Evolutionary conservation across 2,113 vertebrate species (phyloP), one percentile per base, ranked within the genome.

Genomic region (Cyphomyrus discorhynchus): DNA sequence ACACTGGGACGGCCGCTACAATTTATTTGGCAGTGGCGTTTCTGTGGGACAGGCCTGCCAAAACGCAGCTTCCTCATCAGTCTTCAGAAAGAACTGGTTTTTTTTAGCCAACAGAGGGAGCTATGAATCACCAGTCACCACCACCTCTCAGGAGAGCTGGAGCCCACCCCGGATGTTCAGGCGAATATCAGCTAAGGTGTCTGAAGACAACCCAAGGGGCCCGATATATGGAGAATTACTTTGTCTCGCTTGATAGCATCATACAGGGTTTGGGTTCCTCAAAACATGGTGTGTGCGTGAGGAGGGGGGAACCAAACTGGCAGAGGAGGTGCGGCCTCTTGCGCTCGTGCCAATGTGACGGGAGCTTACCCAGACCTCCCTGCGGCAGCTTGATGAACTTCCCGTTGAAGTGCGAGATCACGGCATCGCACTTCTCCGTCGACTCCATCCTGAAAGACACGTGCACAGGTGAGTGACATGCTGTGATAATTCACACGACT

Each of bases 341-440:
- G 15, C 42, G 11, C 17, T 47, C 17, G 80, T 1, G 42, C 6
- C 66, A 11, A 11, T 15, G 66, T 1, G n/a, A 35, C 11, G 5
- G 74, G 47, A 53, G 50, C 93, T 91, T 95, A 96, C 95, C 95
- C 89, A 95, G 91, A 90, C 91, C 96, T 96, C 98, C 98, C 89
- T 98, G 96, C 86, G 97, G 95, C 74, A 97, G 97, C 95, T 99
- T 99, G 95, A 99, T 98, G 94, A 98, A 99, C 94, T 99, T 99
- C 91, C 98, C 98, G 92, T 99, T 99, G 95, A 99, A 99, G 96
- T 99, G 98, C 94, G 97, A 96, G 94, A 99, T 99, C 93, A 99
- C 98, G 1, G 97, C 95, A 4, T 96, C 95, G 66, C 96, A 96
- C 94, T 96, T 95, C 90, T 96, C 96, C 46, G 96, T 96, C 89